A percentile compares a stretch with the other conserved stretches of the same genome.
These are phyloP conservation scores for Astropecten irregularis DNA, from an alignment of 53 echinoderm and acorn worm genomes.

Conservation along the genomic window DNA sequence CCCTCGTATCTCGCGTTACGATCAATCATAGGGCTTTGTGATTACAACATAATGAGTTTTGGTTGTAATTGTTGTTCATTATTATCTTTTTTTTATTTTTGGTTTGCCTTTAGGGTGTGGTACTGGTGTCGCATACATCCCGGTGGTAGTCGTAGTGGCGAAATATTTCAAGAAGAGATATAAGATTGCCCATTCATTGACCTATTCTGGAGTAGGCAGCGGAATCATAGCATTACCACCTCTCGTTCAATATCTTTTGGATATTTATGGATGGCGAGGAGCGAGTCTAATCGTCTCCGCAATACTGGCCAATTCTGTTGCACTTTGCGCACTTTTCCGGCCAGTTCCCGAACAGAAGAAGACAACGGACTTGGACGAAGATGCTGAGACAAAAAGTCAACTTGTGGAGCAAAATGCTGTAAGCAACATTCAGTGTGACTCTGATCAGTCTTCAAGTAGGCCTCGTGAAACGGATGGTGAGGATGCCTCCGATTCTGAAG, in stretches of 20 bases:
- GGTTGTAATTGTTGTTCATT: no score
- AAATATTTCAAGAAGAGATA: slow-evolving; percentile 12
- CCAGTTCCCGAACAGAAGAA: neutral
- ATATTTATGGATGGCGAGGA: slow-evolving; percentile 34
- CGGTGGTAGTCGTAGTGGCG: neutral
- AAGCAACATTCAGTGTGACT: no score
- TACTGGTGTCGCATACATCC: neutral
- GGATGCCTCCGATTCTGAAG: no score
- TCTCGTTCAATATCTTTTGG: slow-evolving; percentile 7
- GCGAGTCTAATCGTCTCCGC: neutral
- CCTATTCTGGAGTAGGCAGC: neutral
- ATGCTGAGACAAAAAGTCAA: no score
- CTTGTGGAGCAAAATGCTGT: neutral
- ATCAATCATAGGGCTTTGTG: no score
- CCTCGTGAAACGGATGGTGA: neutral
- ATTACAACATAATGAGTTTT: no score
- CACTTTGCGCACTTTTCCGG: neutral
- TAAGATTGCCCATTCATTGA: neutral
- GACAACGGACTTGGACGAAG: neutral
- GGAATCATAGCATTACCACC: slow-evolving; percentile 8
- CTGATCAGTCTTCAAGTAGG: neutral
- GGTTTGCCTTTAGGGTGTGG: no score
- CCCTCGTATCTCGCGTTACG: no score
- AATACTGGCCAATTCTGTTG: neutral
- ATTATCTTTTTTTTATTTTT: no score